A percentile compares a stretch with the other conserved stretches of the same genome.
Conservation (phyloP, 2,888 invertebrate genomes). For the Schizaphis graminum region DNA sequence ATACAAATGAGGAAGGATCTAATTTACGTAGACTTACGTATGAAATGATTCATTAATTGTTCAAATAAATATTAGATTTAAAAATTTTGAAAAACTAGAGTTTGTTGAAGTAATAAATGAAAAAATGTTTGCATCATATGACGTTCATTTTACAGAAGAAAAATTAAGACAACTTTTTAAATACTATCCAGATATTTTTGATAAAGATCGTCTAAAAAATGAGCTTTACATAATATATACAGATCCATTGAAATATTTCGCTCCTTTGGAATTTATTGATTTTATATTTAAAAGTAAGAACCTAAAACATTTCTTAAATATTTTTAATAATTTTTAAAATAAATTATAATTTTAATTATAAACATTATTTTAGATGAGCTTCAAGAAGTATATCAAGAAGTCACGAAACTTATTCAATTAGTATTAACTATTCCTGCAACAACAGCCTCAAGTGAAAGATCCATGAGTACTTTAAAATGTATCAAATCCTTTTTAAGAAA, state of each 20-base stretch:
- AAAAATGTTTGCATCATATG: constrained; percentile 13
- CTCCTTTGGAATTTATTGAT: constrained; percentile 19
- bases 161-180: too few species aligned
- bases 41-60: constrained; percentile 33
- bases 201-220: constrained; percentile 11
- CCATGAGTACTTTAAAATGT: not conserved
- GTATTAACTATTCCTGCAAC: not conserved
- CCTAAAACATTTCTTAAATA: too few species aligned
- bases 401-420: not conserved
- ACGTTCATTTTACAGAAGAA: not conserved
- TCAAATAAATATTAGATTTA: constrained; percentile 28
- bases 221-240: not conserved
- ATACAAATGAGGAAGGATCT: not conserved
- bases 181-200: constrained; percentile 12
- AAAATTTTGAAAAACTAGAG: constrained; percentile 23
- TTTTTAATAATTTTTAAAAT: too few species aligned
- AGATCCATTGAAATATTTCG: not conserved
- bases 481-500: not conserved
- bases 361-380: not conserved
- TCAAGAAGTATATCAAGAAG: not conserved
- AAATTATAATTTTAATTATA: not conserved
- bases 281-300: not conserved
- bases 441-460: not conserved
- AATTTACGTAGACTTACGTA: constrained; percentile 12
- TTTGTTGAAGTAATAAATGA: constrained; percentile 25